Evolutionary conservation across 2,113 vertebrate species (phyloP).

Genomic region (Deroptyus accipitrinus): DNA sequence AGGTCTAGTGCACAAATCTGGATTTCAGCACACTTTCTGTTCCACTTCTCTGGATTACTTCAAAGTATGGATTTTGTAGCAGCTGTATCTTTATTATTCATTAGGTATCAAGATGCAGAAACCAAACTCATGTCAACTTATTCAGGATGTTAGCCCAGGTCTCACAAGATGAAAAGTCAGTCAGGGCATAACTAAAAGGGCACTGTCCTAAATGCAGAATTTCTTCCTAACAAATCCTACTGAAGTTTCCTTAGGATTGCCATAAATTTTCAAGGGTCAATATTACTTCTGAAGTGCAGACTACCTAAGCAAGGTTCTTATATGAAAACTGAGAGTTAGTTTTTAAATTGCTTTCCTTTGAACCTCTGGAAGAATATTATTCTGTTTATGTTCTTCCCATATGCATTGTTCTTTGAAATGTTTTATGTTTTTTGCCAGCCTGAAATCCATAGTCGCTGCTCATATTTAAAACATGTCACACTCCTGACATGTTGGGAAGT

Average conservation of each 20-base stretch:
- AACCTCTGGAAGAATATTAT: background rate
- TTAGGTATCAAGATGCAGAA: background rate
- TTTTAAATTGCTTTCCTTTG: background rate
- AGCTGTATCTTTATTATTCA: background rate
- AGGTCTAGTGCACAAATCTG: background rate
- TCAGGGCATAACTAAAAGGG: background rate
- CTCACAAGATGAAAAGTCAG: background rate
- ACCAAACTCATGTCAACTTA: background rate
- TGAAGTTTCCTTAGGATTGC: conserved; percentile 38
- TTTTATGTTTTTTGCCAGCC: background rate
- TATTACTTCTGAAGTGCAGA: background rate
- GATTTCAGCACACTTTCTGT: background rate
- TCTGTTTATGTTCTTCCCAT: background rate
- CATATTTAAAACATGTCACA: conserved; percentile 42
- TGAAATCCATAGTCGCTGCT: conserved; percentile 37
- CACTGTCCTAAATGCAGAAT: background rate
- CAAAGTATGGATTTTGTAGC: background rate
- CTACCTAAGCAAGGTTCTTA: background rate
- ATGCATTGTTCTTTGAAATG: conserved; percentile 38
- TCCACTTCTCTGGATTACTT: background rate
- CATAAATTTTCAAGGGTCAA: conserved; percentile 23
- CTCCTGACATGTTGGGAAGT: conserved; percentile 52
- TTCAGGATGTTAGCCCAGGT: background rate
- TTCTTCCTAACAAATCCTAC: conserved; percentile 51
- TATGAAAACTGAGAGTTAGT: background rate